Conservation (phyloP, 2,888 invertebrate species). For the Ectemnius cavifrons region DNA sequence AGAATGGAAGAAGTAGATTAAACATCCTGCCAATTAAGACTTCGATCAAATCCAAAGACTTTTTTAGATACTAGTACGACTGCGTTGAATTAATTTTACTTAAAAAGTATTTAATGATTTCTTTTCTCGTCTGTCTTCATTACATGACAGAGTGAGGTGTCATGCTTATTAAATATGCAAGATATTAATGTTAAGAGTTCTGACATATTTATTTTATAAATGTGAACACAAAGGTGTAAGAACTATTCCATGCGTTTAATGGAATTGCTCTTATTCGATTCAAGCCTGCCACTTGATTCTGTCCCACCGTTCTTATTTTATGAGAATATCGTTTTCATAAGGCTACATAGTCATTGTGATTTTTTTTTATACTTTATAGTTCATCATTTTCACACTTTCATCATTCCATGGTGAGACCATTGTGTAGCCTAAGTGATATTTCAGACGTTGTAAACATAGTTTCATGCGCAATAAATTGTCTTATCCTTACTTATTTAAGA, state of each 20-base stretch:
- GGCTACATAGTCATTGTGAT: slow-evolving; percentile 21
- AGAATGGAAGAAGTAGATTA: slow-evolving; percentile 99
- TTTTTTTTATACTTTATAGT: slow-evolving; percentile 33
- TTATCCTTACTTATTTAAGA: slow-evolving; percentile 29
- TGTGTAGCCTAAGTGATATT: slow-evolving; percentile 27
- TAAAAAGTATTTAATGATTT: slow-evolving; percentile 31
- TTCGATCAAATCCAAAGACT: slow-evolving; percentile 57
- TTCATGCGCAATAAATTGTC: slow-evolving; percentile 47
- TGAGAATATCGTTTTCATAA: slow-evolving; percentile 16
- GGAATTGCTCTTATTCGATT: slow-evolving; percentile 9
- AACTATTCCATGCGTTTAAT: slow-evolving; percentile 16
- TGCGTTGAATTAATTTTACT: slow-evolving; percentile 47
- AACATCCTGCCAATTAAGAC: slow-evolving; percentile 64
- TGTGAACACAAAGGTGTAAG: slow-evolving; percentile 10
- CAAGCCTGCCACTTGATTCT: slow-evolving; percentile 44
- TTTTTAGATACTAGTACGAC: slow-evolving; percentile 54
- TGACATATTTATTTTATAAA: slow-evolving; percentile 39
- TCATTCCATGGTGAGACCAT: slow-evolving; percentile 51
- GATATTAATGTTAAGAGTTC: slow-evolving; percentile 5
- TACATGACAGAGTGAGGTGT: slow-evolving; percentile 36
- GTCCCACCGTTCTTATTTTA: slow-evolving; percentile 20
- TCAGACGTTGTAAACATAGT: slow-evolving; percentile 41
- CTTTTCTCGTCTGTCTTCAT: slow-evolving; percentile 21
- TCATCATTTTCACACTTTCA: slow-evolving; percentile 39
- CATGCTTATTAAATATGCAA: slow-evolving; percentile 22